Percentiles rank a stretch among this genome's conserved stretches.
Evolutionary conservation across 2,797 vertebrate species (phyloP).

Genomic region (Eulemur mongoz): DNA sequence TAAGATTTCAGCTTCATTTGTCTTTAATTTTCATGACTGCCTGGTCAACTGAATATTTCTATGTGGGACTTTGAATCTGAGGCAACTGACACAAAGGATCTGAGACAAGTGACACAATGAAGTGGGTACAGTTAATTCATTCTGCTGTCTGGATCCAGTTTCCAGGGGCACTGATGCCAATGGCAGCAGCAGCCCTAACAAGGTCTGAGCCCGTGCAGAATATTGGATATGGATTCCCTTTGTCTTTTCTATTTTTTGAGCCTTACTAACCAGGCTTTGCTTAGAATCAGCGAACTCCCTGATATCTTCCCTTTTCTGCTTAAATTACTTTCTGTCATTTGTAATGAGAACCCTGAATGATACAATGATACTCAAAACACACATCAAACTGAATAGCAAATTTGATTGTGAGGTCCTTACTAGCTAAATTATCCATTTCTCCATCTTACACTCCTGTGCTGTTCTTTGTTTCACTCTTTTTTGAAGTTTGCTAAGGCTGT

Average conservation of each 20-base stretch:
- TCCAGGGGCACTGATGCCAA: neutral
- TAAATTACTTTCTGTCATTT: slow-evolving; percentile 2
- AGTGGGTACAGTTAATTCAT: neutral
- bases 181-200: neutral
- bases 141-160: neutral
- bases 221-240: neutral
- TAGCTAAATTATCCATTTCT: neutral
- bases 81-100: neutral
- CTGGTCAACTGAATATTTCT: neutral
- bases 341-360: neutral
- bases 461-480: neutral
- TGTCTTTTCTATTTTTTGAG: neutral
- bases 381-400: neutral
- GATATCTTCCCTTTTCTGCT: neutral
- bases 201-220: neutral
- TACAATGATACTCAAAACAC: neutral
- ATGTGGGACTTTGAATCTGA: neutral
- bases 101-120: neutral
- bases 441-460: neutral
- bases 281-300: neutral
- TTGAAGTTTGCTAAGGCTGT: neutral
- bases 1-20: slow-evolving; percentile 19
- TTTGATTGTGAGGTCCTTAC: neutral
- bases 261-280: neutral
- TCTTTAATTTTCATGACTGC: neutral